Conservation (phyloP, 2,113 vertebrate species). For the Onychostruthus taczanowskii region DNA sequence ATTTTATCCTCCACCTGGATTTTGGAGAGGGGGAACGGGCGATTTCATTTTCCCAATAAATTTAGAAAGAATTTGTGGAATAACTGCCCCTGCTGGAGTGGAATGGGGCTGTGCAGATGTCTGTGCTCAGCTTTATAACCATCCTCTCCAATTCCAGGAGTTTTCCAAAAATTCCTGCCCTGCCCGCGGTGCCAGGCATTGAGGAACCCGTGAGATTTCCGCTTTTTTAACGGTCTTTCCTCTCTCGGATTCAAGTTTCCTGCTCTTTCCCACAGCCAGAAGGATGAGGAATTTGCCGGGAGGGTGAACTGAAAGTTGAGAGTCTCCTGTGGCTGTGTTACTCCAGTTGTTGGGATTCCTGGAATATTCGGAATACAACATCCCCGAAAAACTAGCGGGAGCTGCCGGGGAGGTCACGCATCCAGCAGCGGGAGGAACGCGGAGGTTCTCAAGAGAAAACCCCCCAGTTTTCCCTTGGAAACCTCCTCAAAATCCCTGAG, state of each 20-base stretch:
- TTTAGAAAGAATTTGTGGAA: background rate
- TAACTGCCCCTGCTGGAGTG: background rate
- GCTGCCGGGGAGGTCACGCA: background rate
- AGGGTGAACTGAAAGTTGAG: constrained; percentile 45
- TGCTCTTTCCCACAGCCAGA: constrained; percentile 41
- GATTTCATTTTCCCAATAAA: background rate
- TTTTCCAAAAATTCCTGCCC: background rate
- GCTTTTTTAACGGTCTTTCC: background rate
- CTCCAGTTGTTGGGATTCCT: constrained; percentile 51
- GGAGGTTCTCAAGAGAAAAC: background rate
- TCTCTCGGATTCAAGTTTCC: constrained; percentile 43
- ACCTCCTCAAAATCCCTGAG: background rate
- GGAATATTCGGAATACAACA: constrained; percentile 16
- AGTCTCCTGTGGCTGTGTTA: background rate
- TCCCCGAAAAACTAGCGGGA: background rate
- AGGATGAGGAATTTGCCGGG: constrained; percentile 11
- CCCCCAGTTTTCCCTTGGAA: background rate
- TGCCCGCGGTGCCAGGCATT: background rate
- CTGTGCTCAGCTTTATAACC: background rate
- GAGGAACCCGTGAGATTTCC: background rate
- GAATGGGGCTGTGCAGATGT: background rate
- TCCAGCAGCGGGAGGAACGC: accelerated
- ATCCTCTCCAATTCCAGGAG: accelerated
- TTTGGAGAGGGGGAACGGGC: background rate
- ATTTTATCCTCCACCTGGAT: constrained; percentile 32